Conservation (phyloP, 1,140 invertebrate genomes). For the Zaprionus capensis region DNA sequence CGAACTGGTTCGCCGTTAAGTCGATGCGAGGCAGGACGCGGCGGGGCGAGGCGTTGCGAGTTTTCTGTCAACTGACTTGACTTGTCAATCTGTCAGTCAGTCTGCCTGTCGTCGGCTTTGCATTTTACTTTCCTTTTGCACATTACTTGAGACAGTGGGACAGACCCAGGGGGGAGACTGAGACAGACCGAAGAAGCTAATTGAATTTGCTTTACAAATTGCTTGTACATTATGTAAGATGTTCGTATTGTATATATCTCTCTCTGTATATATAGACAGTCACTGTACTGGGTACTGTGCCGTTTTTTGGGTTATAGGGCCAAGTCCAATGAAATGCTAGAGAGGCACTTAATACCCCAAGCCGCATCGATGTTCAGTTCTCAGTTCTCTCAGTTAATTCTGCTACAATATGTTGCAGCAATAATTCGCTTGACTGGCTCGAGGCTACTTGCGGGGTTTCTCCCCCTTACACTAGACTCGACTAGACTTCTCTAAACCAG, state of each 20-base stretch:
- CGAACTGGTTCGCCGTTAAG: conserved; percentile 19
- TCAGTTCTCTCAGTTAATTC: conserved; percentile 40
- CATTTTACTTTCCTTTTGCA: conserved; percentile 39
- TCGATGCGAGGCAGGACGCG: neutral
- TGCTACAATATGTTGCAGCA: conserved; percentile 42
- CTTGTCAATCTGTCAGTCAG: conserved; percentile 17
- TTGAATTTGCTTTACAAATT: conserved; percentile 52
- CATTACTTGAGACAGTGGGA: conserved; percentile 38
- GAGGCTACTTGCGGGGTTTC: conserved; percentile 47
- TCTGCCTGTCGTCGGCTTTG: conserved; percentile 20
- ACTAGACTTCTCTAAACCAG: too few species aligned
- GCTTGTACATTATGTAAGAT: conserved; percentile 37
- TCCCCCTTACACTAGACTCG: neutral
- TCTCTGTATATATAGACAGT: neutral
- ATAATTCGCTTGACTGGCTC: conserved; percentile 51
- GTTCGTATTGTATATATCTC: neutral
- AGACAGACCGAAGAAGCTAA: conserved; percentile 28
- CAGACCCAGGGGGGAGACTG: neutral
- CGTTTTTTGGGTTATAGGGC: conserved; percentile 54
- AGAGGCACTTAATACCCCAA: conserved; percentile 38
- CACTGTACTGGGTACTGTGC: neutral
- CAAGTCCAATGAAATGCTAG: conserved; percentile 52
- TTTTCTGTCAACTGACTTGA: conserved; percentile 26
- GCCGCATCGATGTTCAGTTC: conserved; percentile 24
- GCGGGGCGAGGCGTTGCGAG: too few species aligned